Base-by-base conservation (phyloP, 2,113 vertebrate species). In the Elachura formosa region DNA sequence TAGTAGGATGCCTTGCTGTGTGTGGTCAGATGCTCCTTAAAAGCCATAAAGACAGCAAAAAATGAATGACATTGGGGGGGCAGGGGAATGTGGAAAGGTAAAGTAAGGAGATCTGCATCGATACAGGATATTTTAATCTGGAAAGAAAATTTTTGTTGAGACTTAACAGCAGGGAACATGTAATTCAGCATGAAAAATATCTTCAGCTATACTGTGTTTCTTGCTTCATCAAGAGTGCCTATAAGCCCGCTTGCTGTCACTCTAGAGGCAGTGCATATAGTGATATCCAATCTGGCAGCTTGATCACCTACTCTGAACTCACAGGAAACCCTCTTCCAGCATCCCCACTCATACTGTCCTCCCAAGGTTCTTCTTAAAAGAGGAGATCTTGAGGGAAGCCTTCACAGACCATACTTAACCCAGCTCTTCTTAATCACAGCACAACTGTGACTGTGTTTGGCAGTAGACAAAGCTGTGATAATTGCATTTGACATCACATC, bases 401-500 rank as follows among this genome's bases (percentile, higher is more conserved):
- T 6, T 28, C 22, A 23, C 3, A 75, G 21, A 28, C 24, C 24
- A 21, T 14, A 36, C 1, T 59, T 81, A 5, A 6, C 34, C 17
- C 45, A 77, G 10, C 11, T 2, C 15, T 51, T 21, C 15, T 33
- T 52, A 45, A 38, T 13, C 20, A 56, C 2, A 5, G 5, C 11
- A 23, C 18, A 64, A n/a, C 20, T 33, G 11, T 38, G 12, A 36
- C 10, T 24, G 20, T 66, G 11, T 28, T 23, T 52, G 31, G 24
- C 36, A 23, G 43, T 29, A 46, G 43, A 43, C 33, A 96, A 94
- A 94, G 54, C 59, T 93, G n/a, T 82, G 68, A 36, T 69, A 94
- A 90, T 96, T 95, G 64, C 78, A 72, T n/a, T 92, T 69, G 49
- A 86, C 86, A 80, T 77, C n/a, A 83, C 59, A 84, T 83, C 74